Conservation (phyloP, 2,113 vertebrate species). For the Pollimyrus isidori region DNA sequence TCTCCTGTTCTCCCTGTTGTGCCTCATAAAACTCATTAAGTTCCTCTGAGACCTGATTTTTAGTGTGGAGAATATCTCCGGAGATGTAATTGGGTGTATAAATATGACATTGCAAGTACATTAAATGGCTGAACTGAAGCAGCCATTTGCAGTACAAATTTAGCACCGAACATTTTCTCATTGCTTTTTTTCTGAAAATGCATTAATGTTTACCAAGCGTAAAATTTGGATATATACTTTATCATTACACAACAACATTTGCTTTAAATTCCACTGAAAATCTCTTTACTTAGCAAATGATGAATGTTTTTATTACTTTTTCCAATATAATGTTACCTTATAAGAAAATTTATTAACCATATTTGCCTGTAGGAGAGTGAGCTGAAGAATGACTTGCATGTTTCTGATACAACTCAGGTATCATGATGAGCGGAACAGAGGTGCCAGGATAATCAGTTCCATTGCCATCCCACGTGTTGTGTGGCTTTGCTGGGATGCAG, state of each 20-base stretch:
- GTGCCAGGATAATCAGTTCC: neutral
- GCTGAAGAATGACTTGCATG: neutral
- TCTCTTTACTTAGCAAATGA: neutral
- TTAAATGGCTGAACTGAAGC: neutral
- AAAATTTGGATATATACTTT: constrained; percentile 1
- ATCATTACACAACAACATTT: neutral
- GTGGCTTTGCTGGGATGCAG: neutral
- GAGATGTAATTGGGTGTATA: constrained; percentile 10
- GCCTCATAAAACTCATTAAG: constrained; percentile 10
- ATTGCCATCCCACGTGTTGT: neutral
- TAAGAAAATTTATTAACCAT: neutral
- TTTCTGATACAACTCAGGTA: neutral
- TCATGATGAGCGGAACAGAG: neutral
- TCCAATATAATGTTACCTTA: neutral
- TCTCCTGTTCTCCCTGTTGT: neutral
- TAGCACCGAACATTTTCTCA: neutral
- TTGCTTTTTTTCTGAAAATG: constrained; percentile 1
- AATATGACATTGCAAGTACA: neutral
- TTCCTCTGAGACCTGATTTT: constrained; percentile 7
- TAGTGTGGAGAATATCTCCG: neutral
- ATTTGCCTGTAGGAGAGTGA: neutral
- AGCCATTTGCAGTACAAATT: constrained; percentile 4
- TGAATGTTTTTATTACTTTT: neutral
- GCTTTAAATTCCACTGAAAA: neutral
- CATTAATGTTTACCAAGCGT: neutral